Base-by-base conservation (phyloP, 2,888 invertebrate species). In the Phlogophora meticulosa region DNA sequence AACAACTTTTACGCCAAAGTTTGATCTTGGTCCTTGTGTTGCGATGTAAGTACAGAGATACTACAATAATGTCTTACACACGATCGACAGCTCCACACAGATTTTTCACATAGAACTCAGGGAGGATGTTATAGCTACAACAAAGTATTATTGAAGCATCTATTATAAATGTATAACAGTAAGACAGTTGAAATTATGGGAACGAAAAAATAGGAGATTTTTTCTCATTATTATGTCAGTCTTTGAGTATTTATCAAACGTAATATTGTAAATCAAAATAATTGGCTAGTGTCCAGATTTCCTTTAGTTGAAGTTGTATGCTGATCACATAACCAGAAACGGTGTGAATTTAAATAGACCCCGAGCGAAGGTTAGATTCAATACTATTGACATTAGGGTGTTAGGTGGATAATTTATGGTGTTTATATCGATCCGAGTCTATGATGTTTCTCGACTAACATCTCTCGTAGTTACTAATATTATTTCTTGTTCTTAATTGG, bases 271-370 rank as follows among this genome's bases (percentile, higher is more conserved):
- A 71, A 63, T 71, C 34, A 56, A 63, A 71, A 52, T 71, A 64
- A 52, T 52, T 72, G 72, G 72, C 70, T 7, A n/a, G 10, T 5
- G 24, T 52, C 72, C 70, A 71, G 51, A 52, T 52, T 51, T 52
- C 15, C 24, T 34, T 1, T 10, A 20, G 7, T 4, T 1, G 0
- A 17, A 1, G 3, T 38, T 28, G 17, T n/a, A 64, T 42, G 7
- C 40, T 42, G 22, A 28, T 71, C 72, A 64, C 72, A 72, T 46
- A 64, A 17, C 49, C 56, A 64, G 45, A 42, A 61, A 72, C 45
- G 64, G 5, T 34, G 55, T 72, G 28, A 64, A 72, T 64, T 55
- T 24, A n/a, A 71, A 55, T 62, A 17, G 4, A 51, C 56, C 7
- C 1, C 45, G 7, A 28, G 13, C 28, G 51, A 72, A 52, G 70